Conservation (phyloP, 2,888 invertebrate species). For the Campoplex nolae region DNA sequence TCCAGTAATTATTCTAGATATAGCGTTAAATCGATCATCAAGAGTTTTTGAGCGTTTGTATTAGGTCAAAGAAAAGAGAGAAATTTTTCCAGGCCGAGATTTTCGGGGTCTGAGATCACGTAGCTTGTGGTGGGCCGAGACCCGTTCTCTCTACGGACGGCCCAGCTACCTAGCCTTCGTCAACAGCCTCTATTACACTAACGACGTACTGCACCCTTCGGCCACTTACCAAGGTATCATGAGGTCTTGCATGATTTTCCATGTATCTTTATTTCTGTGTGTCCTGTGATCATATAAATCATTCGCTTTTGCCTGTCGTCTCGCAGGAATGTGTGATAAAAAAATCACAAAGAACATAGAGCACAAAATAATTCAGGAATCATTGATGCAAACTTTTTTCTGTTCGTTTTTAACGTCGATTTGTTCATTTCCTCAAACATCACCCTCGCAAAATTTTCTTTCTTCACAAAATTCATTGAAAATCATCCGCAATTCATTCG, state of each 20-base stretch:
- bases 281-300: conserved; percentile 40
- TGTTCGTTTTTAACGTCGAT: conserved; percentile 25
- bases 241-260: conserved; percentile 69
- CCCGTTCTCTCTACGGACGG: conserved; percentile 78
- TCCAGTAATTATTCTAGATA: background rate
- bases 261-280: conserved; percentile 39
- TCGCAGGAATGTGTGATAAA: conserved; percentile 42
- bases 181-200: conserved; percentile 83
- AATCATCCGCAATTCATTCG: background rate
- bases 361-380: conserved; percentile 1
- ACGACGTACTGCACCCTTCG: conserved; percentile 80
- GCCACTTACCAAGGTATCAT: conserved; percentile 81
- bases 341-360: background rate
- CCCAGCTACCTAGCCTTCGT: conserved; percentile 81
- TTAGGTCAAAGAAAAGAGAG: conserved; percentile 64
- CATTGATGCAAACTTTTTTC: conserved; percentile 21
- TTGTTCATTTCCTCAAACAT: conserved; percentile 30
- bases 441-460: background rate
- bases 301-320: conserved; percentile 57
- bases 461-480: background rate
- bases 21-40: background rate
- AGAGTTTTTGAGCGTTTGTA: background rate
- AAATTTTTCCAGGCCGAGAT: conserved; percentile 79
- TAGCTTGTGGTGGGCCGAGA: conserved; percentile 82
- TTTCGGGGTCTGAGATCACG: conserved; percentile 81